Conservation (phyloP, 1,140 invertebrate species). For the Drosophila insularis region DNA sequence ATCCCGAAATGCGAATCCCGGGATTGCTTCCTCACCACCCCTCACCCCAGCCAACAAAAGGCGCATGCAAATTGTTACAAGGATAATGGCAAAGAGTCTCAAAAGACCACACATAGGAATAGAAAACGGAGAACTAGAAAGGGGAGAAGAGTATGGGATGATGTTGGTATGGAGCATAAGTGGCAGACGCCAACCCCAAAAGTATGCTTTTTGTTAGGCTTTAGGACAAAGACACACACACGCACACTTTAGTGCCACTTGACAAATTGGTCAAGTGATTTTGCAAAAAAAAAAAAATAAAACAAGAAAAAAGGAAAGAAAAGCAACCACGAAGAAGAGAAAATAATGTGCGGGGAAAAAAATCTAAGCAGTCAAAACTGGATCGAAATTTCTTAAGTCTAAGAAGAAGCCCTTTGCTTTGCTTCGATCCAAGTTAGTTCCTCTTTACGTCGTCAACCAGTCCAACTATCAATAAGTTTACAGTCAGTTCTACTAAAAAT, state of each 20-base stretch:
- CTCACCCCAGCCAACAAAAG: background rate
- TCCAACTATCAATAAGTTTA: too few species aligned
- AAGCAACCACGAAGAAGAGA: background rate
- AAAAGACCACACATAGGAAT: slow-evolving; percentile 61
- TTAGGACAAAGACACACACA: slow-evolving; percentile 15
- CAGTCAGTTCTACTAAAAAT: too few species aligned
- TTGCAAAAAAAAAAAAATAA: slow-evolving; percentile 59
- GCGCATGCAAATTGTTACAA: slow-evolving; percentile 75
- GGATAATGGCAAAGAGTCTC: slow-evolving; percentile 75
- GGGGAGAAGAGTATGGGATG: slow-evolving; percentile 1
- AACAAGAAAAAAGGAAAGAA: background rate
- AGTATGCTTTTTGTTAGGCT: background rate
- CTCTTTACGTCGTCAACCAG: too few species aligned
- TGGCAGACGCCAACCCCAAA: slow-evolving; percentile 44
- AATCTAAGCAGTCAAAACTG: background rate
- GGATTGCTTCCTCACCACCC: background rate
- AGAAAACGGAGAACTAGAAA: background rate
- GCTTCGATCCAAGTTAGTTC: too few species aligned
- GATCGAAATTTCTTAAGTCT: too few species aligned
- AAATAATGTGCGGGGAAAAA: background rate
- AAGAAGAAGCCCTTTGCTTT: too few species aligned
- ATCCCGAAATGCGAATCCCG: slow-evolving; percentile 16
- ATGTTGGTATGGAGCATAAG: slow-evolving; percentile 20
- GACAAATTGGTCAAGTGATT: slow-evolving; percentile 81
- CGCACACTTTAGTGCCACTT: slow-evolving; percentile 77